Conservation (phyloP, 2,797 vertebrate species). For the Neosilurus hyrtlii region DNA sequence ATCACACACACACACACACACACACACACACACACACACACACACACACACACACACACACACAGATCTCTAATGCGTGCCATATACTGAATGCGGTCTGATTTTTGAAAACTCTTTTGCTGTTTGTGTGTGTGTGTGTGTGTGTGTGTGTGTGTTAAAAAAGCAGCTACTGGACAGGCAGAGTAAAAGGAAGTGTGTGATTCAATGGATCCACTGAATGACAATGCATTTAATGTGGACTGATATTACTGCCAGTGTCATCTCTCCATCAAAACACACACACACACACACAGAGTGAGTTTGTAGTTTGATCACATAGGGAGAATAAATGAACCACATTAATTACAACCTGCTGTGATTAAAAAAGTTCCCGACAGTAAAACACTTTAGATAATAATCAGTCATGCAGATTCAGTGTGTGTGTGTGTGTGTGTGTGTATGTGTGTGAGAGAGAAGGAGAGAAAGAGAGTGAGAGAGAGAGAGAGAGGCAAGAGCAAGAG, state of each 20-base stretch:
- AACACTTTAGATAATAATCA: slow-evolving; percentile 13
- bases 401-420: neutral
- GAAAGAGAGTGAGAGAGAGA: too few relatives aligned
- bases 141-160: slow-evolving; percentile 21
- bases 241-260: slow-evolving; percentile 13
- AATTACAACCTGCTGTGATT: slow-evolving; percentile 14
- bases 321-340: slow-evolving; percentile 13
- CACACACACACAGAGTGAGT: neutral
- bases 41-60: neutral
- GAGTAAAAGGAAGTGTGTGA: slow-evolving; percentile 41
- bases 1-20: neutral
- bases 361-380: slow-evolving; percentile 15
- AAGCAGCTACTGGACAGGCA: slow-evolving; percentile 28
- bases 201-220: slow-evolving; percentile 3
- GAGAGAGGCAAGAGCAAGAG: too few relatives aligned
- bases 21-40: neutral
- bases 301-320: neutral
- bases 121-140: neutral
- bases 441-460: neutral
- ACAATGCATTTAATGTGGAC: slow-evolving; percentile 30
- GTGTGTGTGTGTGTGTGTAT: slow-evolving; percentile 6
- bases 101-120: too few relatives aligned
- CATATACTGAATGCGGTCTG: too few relatives aligned
- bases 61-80: too few relatives aligned
- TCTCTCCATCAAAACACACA: neutral